Evolutionary conservation across 2,797 vertebrate genomes (phyloP), one percentile per base, ranked within the genome.

Genomic region (Platyrinchus mystaceus): DNA sequence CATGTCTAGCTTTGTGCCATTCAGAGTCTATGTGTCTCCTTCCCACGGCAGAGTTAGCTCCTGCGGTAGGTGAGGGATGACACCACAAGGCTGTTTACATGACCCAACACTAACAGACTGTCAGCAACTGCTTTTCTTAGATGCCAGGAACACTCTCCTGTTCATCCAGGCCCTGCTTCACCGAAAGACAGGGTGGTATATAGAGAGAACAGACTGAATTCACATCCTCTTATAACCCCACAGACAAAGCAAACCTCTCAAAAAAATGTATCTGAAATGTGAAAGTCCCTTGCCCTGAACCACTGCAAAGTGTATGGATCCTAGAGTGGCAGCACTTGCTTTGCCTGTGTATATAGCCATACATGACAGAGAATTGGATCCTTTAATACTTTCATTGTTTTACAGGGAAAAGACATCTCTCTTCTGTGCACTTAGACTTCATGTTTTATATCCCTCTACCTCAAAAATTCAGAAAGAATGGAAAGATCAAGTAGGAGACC

Each of bases 341-440:
- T 89, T 83, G 27, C 12, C 24, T 53, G 4, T 53, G 4, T 27
- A 2, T 20, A 15, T 5, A 81, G 43, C 11, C 17, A 14, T 21
- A n/a, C 0, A 0, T 1, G 1, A 44, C 3, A 49, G 24, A 77
- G 4, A 46, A 28, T 0, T 27, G 5, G 10, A 43, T 64, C 39
- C 22, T 78, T 66, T 36, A 56, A n/a, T 17, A 46, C 5, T 21
- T 64, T 7, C 27, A 17, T 5, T 74, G 18, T 49, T 87, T 73
- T 67, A 46, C 44, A 46, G 15, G 18, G 27, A 39, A 39, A 81
- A 62, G 1, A 4, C 5, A 1, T 6, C 17, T 47, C 23, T 60
- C 46, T 69, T n/a, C 34, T 43, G 6, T 50, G 17, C 41, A 7
- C 24, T 93, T 70, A 36, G 1, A 6, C 12, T 53, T 73, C 1